Base-by-base conservation (phyloP, 2,888 invertebrate genomes). In the Oscheius sp. region DNA sequence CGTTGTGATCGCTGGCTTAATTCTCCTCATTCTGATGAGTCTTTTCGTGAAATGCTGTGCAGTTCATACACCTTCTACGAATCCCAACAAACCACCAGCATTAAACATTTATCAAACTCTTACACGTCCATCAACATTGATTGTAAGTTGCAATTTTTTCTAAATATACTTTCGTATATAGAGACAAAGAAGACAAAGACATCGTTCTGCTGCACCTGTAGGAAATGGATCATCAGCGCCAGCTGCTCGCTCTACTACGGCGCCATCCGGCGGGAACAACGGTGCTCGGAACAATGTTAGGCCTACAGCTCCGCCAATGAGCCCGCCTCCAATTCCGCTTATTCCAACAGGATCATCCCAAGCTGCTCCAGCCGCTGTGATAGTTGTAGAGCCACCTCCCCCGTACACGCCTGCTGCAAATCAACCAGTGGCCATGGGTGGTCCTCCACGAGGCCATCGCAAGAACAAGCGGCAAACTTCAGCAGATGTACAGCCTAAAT, bases 1-100 rank as follows among this genome's bases (percentile, higher is more conserved):
- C 5, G 97, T 98, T 81, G 91, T 97, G 78, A 91, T 98, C 69
- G 94, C 95, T 91, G 94, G 94, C 63, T 93, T 99, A 70, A 93
- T 92, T 73, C 93, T 98, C 88, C 93, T 98, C 70, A 93, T 97
- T 84, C 93, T 96, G 88, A 97, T 99, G 97, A 97, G 95, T 70
- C 91, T 95, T 73, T 99, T 99, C 90, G 97, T 99, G 88, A 98
- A 99, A 90, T 96, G 98, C 90, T 99, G 98, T 90, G 99, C 99
- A 41, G 99, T 99, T 69, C 98, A 99, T 90, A 99, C 99, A 70
- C 99, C 99, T 29, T 96, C 96, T 73, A 96, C 95, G 78, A 99
- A 99, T 92, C 99, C 99, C 6, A 96, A 96, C 90, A 94, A 96
- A 86, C 93, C 95, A 71, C 95, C 97, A 0, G 96, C 97, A 12